A percentile compares a stretch with the other conserved stretches of the same genome.
phyloP scores from a whole-genome alignment of 2,113 vertebrate species.

The Phaethornis superciliosus region DNA sequence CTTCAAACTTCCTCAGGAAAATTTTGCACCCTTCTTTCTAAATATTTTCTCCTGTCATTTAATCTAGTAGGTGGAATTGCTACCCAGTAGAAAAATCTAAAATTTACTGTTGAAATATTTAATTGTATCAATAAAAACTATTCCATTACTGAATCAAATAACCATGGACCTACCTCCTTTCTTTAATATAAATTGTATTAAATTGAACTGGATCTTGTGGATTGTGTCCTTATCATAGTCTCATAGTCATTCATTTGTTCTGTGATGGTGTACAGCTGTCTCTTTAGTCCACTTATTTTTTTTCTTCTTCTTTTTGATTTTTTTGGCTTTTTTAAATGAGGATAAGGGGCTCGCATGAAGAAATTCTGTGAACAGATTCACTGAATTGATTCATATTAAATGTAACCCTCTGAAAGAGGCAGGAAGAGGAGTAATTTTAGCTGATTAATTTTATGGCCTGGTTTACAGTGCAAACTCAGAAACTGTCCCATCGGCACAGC shows the following conservation, averaged over 20 bases:
- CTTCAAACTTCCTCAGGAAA: neutral
- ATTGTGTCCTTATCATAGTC: neutral
- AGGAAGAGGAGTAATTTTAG: neutral
- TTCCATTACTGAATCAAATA: neutral
- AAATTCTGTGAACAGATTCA: neutral
- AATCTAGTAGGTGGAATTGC: neutral
- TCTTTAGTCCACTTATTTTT: neutral
- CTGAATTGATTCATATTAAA: neutral
- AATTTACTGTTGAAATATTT: neutral
- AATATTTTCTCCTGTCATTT: constrained; percentile 1
- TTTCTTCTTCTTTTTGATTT: neutral
- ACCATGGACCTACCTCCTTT: neutral
- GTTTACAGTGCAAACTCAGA: neutral
- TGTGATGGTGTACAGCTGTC: neutral
- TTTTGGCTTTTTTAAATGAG: neutral
- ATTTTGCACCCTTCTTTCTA: neutral
- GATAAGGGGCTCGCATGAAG: neutral
- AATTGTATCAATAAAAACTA: neutral
- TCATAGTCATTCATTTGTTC: neutral
- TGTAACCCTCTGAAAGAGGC: neutral
- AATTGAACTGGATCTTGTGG: neutral
- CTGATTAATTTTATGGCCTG: neutral
- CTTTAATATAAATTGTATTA: neutral
- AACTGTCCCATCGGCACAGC: neutral
- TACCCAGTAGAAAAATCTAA: neutral